Evolutionary conservation across 2,113 vertebrate genomes (phyloP), one percentile per base, ranked within the genome.

Genomic region (Siphamia tubifer): DNA sequence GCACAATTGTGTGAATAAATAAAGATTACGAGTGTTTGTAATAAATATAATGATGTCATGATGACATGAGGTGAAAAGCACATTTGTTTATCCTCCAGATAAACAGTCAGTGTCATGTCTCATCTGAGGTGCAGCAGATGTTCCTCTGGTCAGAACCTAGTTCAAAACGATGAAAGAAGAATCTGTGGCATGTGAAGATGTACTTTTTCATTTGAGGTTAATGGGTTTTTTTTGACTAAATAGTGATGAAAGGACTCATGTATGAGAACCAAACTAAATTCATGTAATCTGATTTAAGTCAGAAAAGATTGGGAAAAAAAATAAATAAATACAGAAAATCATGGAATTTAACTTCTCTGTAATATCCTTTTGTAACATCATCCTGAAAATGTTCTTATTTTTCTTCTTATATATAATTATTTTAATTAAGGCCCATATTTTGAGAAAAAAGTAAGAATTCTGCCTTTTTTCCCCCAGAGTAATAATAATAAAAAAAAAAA

Each of bases 51-150:
- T 54, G 31, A 70, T 44, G 39, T 66, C 35, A 66, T 8, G 38
- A 17, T 5, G 25, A 67, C 64, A 34, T 0, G 44, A 24, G 40
- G 24, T 21, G 4, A 61, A 35, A 9, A 43, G 4, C 69, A 15
- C 27, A 13, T 56, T 53, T 86, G 73, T 85, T 82, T 83, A 61
- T 47, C 15, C 16, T 23, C n/a, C 44, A 45, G 4, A 62, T 74
- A 84, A 84, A 92, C 81, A 82, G 21, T 31, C n/a, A 16, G 19
- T 15, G 23, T 24, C 23, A 2, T 19, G 40, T 38, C 13, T 34
- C 13, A 12, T 31, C 27, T 4, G 30, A 60, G 21, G 31, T 5
- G 6, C 2, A 5, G 42, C 73, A 67, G 76, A 70, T 76, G 73
- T 74, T 74, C 25, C 12, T 8, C 23, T 20, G 44, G 25, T 52